Evolutionary conservation across 2,113 vertebrate species (phyloP).

Genomic region (Mustela nigripes): DNA sequence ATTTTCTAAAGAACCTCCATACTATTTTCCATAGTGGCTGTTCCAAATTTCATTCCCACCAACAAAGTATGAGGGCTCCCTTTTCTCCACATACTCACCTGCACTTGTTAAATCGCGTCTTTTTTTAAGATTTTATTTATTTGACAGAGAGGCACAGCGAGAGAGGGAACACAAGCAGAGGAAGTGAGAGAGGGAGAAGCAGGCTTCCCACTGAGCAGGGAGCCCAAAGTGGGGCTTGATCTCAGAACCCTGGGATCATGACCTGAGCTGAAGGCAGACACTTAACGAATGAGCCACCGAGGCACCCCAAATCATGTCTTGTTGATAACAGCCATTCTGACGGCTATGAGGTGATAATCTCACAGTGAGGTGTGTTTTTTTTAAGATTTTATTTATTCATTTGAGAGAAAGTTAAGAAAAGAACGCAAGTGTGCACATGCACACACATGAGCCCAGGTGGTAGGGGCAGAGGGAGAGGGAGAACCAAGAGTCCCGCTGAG

Average conservation of each 20-base stretch:
- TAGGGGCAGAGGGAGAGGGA: neutral
- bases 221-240: no score
- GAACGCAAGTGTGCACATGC: fast-evolving
- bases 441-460: no score
- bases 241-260: no score
- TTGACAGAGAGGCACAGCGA: no score
- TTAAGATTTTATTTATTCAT: neutral
- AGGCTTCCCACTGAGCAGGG: no score
- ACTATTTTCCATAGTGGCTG: neutral
- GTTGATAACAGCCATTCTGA: neutral
- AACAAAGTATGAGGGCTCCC: neutral
- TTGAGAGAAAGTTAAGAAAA: neutral
- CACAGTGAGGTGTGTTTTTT: neutral
- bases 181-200: no score
- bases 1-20: neutral
- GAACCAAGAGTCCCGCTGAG: neutral
- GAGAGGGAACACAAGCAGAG: no score
- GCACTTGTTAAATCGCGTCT: neutral
- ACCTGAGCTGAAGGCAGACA: no score
- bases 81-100: neutral
- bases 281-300: no score
- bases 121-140: neutral
- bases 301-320: neutral
- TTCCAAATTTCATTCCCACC: neutral
- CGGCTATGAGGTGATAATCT: neutral